Conservation (phyloP, 2,888 invertebrate genomes). For the Diloba caeruleocephala region DNA sequence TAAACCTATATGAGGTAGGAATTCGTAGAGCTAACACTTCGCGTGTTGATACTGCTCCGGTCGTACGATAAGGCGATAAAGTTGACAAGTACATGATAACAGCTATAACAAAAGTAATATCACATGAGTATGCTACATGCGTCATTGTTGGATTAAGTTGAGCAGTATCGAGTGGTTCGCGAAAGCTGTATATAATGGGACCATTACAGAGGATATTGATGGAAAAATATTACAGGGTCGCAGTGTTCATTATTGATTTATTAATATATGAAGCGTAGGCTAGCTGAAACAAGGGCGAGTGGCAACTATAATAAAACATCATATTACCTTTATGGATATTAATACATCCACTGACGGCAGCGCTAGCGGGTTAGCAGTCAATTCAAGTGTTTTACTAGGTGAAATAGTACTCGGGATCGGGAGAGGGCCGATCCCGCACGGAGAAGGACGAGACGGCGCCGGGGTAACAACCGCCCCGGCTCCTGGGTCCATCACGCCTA, state of each 20-base stretch:
- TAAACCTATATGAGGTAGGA: constrained; percentile 62
- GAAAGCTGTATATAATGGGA: constrained; percentile 16
- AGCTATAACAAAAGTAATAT: constrained; percentile 57
- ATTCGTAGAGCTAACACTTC: constrained; percentile 74
- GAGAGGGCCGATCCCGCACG: no score
- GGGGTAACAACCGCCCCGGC: no score
- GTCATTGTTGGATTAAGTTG: constrained; percentile 54
- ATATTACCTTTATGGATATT: no score
- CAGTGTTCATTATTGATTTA: not conserved
- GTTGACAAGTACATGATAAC: constrained; percentile 55
- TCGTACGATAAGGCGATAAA: constrained; percentile 59
- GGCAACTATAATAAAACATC: no score
- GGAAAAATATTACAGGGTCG: constrained; percentile 4
- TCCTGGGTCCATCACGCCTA: no score
- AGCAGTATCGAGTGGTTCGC: constrained; percentile 32
- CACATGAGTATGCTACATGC: constrained; percentile 63
- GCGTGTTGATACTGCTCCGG: constrained; percentile 59
- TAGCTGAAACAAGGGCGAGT: not conserved
- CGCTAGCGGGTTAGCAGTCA: no score
- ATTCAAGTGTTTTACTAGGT: no score
- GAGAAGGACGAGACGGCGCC: no score
- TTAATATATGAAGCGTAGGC: constrained; percentile 1
- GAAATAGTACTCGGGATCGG: no score
- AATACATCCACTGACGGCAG: no score
- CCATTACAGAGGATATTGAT: constrained; percentile 10